These are phyloP conservation scores for Intellagama lesueurii DNA, from an alignment of 2,797 vertebrate genomes.

Conservation along the genomic window DNA sequence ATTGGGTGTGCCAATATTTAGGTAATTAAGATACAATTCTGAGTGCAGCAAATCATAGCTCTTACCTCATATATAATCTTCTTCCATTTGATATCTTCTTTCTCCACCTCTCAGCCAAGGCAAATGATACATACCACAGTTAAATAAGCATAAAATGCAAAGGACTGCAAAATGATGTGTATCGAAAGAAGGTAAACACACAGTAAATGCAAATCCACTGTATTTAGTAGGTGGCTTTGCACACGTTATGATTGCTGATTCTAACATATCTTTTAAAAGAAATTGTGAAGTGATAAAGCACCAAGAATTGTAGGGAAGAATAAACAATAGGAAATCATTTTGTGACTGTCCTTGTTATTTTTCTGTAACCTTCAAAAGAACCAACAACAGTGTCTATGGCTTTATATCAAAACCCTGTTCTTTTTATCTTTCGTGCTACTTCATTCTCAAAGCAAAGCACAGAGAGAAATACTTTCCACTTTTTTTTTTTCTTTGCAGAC, in stretches of 20 bases:
- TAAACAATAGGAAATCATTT: too few species aligned
- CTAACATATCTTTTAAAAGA: too few species aligned
- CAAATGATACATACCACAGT: neutral
- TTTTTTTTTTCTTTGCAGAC: neutral
- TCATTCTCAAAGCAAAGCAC: neutral
- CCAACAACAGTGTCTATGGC: neutral
- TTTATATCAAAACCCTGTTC: neutral
- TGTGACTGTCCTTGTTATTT: neutral
- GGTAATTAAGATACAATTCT: neutral
- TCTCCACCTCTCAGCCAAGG: neutral
- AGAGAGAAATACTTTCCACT: neutral
- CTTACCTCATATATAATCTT: neutral
- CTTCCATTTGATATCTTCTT: neutral
- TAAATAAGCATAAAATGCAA: neutral
- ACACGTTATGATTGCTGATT: neutral
- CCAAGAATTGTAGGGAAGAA: neutral
- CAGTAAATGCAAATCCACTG: neutral
- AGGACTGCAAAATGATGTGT: neutral
- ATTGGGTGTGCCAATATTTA: neutral
- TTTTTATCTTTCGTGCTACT: neutral
- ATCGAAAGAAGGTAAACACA: neutral
- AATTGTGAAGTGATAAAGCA: too few species aligned
- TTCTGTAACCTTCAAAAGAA: constrained; percentile 18
- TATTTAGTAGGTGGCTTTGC: neutral
- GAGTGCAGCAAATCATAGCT: neutral